phyloP scores from a whole-genome alignment of 2,797 vertebrate genomes.

The Molossus alvarezi region DNA sequence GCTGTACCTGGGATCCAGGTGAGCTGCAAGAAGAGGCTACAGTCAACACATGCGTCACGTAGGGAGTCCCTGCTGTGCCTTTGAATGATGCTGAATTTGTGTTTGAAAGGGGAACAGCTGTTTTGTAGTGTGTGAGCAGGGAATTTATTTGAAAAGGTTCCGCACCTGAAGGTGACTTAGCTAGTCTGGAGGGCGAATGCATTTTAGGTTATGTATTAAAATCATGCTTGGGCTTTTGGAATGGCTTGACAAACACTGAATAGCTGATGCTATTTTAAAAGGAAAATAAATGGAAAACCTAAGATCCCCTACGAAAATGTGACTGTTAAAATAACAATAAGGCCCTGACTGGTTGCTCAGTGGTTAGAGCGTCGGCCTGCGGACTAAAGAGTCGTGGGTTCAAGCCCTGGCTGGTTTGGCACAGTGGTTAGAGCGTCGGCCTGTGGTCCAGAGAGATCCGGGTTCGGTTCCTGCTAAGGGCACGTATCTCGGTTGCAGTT shows the following conservation, averaged over 20 bases:
- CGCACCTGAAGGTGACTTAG: not conserved
- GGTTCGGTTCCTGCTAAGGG: too few relatives aligned
- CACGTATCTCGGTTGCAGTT: too few relatives aligned
- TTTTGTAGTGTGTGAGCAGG: not conserved
- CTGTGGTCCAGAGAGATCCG: too few relatives aligned
- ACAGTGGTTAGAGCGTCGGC: too few relatives aligned
- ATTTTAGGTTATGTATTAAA: not conserved
- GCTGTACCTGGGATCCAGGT: not conserved
- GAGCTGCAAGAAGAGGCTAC: not conserved
- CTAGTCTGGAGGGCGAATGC: not conserved
- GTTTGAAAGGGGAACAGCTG: not conserved
- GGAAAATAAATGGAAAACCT: not conserved
- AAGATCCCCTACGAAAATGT: not conserved
- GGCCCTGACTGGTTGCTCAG: too few relatives aligned
- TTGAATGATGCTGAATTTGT: not conserved
- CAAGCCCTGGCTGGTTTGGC: too few relatives aligned
- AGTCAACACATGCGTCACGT: not conserved
- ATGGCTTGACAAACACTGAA: not conserved
- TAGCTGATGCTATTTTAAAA: not conserved
- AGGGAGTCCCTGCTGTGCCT: accelerated
- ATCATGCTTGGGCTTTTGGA: not conserved
- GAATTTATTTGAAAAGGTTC: not conserved
- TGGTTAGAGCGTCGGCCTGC: too few relatives aligned
- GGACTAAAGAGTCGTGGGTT: too few relatives aligned
- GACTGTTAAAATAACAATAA: not conserved